Evolutionary conservation across 2,113 vertebrate genomes (phyloP).

Genomic region (Cygnus buccinator): DNA sequence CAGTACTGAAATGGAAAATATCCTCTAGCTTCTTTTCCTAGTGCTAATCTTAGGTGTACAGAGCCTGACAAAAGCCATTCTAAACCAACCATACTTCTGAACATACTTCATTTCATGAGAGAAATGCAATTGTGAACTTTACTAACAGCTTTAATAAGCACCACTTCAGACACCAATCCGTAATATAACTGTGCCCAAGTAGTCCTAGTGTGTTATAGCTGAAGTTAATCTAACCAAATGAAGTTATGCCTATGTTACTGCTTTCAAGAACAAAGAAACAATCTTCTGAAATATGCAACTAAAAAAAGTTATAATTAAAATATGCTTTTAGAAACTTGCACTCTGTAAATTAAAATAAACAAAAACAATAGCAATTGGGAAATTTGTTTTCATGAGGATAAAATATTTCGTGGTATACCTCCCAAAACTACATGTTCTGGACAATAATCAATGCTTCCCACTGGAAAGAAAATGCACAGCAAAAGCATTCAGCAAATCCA

Average conservation of each 20-base stretch:
- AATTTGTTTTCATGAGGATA: background rate
- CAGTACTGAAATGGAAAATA: background rate
- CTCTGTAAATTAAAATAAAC: background rate
- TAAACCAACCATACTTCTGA: background rate
- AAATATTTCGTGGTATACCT: background rate
- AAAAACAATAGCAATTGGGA: background rate
- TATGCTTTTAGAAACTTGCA: background rate
- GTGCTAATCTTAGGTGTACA: background rate
- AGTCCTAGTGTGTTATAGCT: background rate
- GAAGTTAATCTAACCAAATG: background rate
- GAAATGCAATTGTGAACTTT: background rate
- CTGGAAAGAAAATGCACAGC: background rate
- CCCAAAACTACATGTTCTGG: background rate
- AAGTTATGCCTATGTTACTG: background rate
- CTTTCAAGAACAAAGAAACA: background rate
- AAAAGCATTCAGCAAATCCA: background rate
- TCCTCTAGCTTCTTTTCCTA: background rate
- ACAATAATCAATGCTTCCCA: background rate
- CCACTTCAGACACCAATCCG: background rate
- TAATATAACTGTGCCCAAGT: background rate
- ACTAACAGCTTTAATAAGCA: background rate
- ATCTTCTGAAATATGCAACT: background rate
- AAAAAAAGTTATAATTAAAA: background rate
- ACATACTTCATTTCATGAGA: background rate
- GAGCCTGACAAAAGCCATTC: background rate